phyloP scores from a whole-genome alignment of 2,888 invertebrate species.

The Polydrusus tereticollis region DNA sequence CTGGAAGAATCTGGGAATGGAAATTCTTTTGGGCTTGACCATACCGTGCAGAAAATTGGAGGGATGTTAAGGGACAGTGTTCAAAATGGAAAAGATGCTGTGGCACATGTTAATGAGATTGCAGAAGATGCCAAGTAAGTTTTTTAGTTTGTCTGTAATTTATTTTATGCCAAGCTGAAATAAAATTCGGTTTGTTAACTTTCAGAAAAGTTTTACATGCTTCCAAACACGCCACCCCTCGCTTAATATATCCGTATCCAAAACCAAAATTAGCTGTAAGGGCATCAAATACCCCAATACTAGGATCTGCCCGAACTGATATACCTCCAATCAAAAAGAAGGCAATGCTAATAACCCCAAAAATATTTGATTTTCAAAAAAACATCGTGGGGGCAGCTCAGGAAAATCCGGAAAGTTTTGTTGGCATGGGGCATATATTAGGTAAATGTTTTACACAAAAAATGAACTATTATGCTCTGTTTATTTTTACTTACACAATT shows the following conservation, averaged over 20 bases:
- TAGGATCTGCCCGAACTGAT: background rate
- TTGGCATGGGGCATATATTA: constrained; percentile 59
- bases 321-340: constrained; percentile 37
- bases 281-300: constrained; percentile 8
- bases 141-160: constrained; percentile 20
- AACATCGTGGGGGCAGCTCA: constrained; percentile 33
- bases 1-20: constrained; percentile 3
- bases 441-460: constrained; percentile 5
- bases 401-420: constrained; percentile 51
- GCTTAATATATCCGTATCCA: constrained; percentile 56
- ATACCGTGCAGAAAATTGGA: constrained; percentile 55
- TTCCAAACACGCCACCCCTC: constrained; percentile 56
- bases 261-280: constrained; percentile 5
- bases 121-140: constrained; percentile 62
- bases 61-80: constrained; percentile 61
- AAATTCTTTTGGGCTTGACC: constrained; percentile 49
- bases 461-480: background rate
- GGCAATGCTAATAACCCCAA: constrained; percentile 53
- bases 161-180: too few species aligned
- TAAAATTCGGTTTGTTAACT: background rate
- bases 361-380: constrained; percentile 52
- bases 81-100: constrained; percentile 61
- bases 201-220: constrained; percentile 49
- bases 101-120: constrained; percentile 60
- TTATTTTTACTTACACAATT: background rate